These are phyloP conservation scores for Zaprionus bogoriensis DNA, from an alignment of 2,888 invertebrate species.

Conservation along the genomic window DNA sequence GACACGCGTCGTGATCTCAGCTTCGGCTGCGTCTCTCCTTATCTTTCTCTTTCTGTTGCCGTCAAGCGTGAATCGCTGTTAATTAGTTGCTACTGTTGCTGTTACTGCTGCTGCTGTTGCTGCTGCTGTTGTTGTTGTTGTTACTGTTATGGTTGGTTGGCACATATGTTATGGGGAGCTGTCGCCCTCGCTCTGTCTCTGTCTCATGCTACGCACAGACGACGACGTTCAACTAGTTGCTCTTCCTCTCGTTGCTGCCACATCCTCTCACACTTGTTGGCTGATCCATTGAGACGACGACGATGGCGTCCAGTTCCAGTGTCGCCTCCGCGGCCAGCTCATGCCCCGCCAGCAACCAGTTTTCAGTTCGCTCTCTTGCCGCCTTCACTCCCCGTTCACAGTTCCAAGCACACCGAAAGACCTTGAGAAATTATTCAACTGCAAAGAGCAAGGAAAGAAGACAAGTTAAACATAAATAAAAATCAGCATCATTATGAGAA, in stretches of 20 bases:
- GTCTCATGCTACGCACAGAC: constrained; percentile 64
- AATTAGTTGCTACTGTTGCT: constrained; percentile 28
- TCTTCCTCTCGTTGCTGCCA: constrained; percentile 23
- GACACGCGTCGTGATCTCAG: constrained; percentile 46
- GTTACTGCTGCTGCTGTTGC: constrained; percentile 18
- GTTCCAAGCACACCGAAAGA: constrained; percentile 53
- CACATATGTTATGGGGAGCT: constrained; percentile 56
- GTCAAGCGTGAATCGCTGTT: constrained; percentile 56
- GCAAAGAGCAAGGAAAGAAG: constrained; percentile 68
- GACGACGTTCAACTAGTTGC: constrained; percentile 37
- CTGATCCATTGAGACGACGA: constrained; percentile 50
- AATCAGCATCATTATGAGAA: constrained; percentile 37
- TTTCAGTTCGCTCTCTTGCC: constrained; percentile 15
- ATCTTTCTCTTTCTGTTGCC: constrained; percentile 15
- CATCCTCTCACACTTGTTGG: constrained; percentile 54
- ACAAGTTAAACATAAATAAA: constrained; percentile 18
- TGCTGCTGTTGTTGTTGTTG: constrained; percentile 20
- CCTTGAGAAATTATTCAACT: constrained; percentile 77
- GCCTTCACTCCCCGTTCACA: constrained; percentile 1
- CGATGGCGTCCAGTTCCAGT: constrained; percentile 36
- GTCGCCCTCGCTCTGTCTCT: constrained; percentile 46
- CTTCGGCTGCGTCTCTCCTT: constrained; percentile 25
- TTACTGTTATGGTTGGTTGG: constrained; percentile 47
- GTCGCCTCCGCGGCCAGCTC: constrained; percentile 54
- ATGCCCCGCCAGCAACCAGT: constrained; percentile 56